These are phyloP conservation scores for Papilio elwesi DNA, from an alignment of 2,888 invertebrate genomes.

Conservation along the genomic window DNA sequence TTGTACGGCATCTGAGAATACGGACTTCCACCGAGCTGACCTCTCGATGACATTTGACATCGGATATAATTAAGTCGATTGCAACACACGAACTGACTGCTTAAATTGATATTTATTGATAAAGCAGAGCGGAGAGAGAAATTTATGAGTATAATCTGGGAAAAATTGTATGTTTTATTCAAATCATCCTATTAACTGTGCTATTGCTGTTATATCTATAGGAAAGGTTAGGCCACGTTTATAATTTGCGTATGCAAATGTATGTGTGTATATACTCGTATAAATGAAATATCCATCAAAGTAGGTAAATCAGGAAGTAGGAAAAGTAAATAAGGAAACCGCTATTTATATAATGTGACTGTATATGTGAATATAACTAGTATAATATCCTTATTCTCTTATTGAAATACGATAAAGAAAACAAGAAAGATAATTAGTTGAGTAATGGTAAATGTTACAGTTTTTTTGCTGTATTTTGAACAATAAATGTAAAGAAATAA, in stretches of 20 bases:
- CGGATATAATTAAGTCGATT: conserved; percentile 34
- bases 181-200: background rate
- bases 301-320: background rate
- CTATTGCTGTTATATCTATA: background rate
- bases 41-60: conserved; percentile 29
- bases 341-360: background rate
- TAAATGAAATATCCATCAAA: background rate
- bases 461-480: too few species aligned
- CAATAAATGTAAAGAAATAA: too few species aligned
- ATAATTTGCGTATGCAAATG: background rate
- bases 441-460: too few species aligned
- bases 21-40: background rate
- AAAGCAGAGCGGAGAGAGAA: background rate
- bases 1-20: background rate
- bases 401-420: too few species aligned
- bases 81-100: conserved; percentile 19
- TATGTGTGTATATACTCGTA: too few species aligned
- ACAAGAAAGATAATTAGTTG: too few species aligned
- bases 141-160: conserved; percentile 19
- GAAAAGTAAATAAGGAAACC: background rate
- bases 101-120: conserved; percentile 33
- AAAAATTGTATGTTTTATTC: conserved; percentile 22
- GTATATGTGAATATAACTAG: too few species aligned
- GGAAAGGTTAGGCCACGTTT: background rate
- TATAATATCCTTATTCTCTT: too few species aligned